phyloP scores from a whole-genome alignment of 2,113 vertebrate genomes.

The Telmatochromis sp. region DNA sequence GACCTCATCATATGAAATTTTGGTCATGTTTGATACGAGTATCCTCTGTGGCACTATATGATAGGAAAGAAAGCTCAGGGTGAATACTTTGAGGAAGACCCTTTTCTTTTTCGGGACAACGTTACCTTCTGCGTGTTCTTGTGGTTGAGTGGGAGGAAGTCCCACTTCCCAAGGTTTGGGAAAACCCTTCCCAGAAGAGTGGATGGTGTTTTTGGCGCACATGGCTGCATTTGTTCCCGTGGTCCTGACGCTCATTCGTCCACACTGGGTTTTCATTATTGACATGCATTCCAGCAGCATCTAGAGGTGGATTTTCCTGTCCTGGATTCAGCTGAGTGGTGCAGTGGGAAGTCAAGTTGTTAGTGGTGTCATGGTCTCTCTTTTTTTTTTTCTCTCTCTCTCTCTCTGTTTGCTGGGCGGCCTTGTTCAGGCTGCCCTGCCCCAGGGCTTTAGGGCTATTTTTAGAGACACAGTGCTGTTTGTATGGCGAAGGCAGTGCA shows the following conservation, averaged over 20 bases:
- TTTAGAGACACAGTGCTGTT: constrained; percentile 37
- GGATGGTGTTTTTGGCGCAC: background rate
- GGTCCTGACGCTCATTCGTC: background rate
- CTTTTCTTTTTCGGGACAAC: background rate
- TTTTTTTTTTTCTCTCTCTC: background rate
- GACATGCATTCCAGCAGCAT: background rate
- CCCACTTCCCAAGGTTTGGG: background rate
- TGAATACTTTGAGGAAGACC: no score
- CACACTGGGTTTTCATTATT: background rate
- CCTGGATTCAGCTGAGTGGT: background rate
- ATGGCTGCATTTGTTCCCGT: background rate
- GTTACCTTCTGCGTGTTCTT: background rate
- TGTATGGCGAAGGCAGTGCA: constrained; percentile 7
- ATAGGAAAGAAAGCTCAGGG: no score
- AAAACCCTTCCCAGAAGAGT: background rate
- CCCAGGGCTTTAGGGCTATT: constrained; percentile 45
- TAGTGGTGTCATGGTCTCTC: background rate
- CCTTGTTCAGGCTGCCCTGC: constrained; percentile 36
- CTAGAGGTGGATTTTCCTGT: background rate
- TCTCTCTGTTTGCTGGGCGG: constrained; percentile 22
- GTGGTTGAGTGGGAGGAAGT: background rate
- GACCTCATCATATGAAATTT: background rate
- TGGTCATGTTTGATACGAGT: background rate
- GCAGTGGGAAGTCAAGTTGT: background rate
- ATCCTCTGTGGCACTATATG: accelerated